Evolutionary conservation across 1,140 invertebrate genomes (phyloP), one percentile per base, ranked within the genome.

Genomic region (Drosophila quadrilineata): DNA sequence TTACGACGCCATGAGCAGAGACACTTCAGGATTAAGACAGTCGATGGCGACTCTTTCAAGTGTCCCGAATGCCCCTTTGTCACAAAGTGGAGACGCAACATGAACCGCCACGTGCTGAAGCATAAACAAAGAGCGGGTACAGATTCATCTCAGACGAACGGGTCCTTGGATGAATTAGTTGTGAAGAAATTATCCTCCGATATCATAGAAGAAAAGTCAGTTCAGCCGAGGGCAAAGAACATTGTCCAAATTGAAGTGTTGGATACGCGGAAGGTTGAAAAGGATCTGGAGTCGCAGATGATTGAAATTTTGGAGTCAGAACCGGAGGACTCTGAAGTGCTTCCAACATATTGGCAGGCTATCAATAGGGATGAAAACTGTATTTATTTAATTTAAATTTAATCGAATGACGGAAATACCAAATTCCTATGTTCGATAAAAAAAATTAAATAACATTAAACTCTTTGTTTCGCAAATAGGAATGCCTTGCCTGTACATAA

Each of bases 51-150:
- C 2, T 45, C 54, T 3, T 38, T 50, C 6, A 58, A 60, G 8
- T 66, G 63, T 5, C 24, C 48, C 19, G 38, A 52, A 6, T 66
- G 63, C 14, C 24, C 22, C 0, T 66, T 66, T 14, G 40, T 60
- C 2, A 52, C 56, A 0, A 66, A 66, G 21, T 66, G 63, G 63
- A 60, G 52, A 12, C 56, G 45, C 0, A 60, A 66, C 8, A 66
- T 66, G 31, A 14, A 17, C 3, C 46, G 63, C 0, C 63, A 66
- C 40, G 36, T 60, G 38, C 22, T 46, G 3, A 49, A 29, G n/a
- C 63, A 66, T 24, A 43, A 33, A 1, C 22, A 3, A 22, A 22
- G 3, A 3, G 3, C 28, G 5, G 6, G 17, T 22, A 6, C 3
- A 10, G 8, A 6, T 0, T 16, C 2, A 56, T 16, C 17, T 35